These are phyloP conservation scores for Venustaconcha ellipsiformis DNA, from an alignment of 1,140 invertebrate species.

Conservation along the genomic window DNA sequence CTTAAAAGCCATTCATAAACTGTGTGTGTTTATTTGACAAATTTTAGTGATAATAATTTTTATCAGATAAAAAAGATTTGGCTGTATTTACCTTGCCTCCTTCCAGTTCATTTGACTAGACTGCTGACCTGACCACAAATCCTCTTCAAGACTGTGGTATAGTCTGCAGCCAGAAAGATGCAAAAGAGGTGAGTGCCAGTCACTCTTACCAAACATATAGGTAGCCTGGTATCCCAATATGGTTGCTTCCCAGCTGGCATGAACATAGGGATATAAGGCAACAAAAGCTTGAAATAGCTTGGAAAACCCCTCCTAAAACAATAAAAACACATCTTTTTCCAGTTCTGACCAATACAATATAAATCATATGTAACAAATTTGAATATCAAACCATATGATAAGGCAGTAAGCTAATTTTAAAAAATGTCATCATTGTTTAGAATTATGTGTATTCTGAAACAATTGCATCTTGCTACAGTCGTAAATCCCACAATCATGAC, in stretches of 20 bases:
- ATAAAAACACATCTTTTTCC: background rate
- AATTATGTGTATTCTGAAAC: background rate
- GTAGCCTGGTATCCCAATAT: slow-evolving; percentile 60
- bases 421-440: slow-evolving; percentile 16
- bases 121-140: too few relatives aligned
- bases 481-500: too few relatives aligned
- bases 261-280: slow-evolving; percentile 62
- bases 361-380: background rate
- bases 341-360: background rate
- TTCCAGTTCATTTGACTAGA: too few relatives aligned
- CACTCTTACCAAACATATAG: slow-evolving; percentile 61
- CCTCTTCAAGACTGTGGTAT: slow-evolving; percentile 26
- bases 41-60: too few relatives aligned
- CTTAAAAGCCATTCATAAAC: too few relatives aligned
- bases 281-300: slow-evolving; percentile 41
- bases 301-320: slow-evolving; percentile 26
- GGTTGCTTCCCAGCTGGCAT: slow-evolving; percentile 63
- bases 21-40: too few relatives aligned
- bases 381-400: background rate
- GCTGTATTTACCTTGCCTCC: too few relatives aligned
- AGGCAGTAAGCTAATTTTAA: slow-evolving; percentile 7
- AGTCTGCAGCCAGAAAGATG: slow-evolving; percentile 59
- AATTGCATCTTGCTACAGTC: too few relatives aligned
- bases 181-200: slow-evolving; percentile 61
- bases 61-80: too few relatives aligned